Evolutionary conservation across 1,140 invertebrate species (phyloP), one percentile per base, ranked within the genome.

Genomic region (Papilio aristodemus): DNA sequence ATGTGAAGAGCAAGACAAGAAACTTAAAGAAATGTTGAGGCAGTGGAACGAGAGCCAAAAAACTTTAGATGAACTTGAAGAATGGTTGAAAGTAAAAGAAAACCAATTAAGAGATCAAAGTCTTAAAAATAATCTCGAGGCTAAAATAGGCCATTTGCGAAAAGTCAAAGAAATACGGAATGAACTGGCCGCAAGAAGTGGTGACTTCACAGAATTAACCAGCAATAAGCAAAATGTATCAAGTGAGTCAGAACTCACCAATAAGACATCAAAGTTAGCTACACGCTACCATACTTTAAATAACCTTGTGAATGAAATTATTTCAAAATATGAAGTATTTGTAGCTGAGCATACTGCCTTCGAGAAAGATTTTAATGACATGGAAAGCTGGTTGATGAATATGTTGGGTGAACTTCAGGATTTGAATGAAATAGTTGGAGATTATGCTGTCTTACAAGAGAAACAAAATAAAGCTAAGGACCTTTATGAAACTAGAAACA

Each of bases 71-170:
- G 92, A 92, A 71, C 90, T 98, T 1, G 95, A 95, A 76, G 92
- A 93, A 54, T 99, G 97, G 97, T 92, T 97, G 13, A 96, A 97
- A 80, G 93, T 95, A 43, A 96, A 96, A 80, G 97, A 99, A 92
- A 92, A 92, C 57, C 94, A 96, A 83, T 93, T 98, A 0, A 97
- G 97, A 89, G 97, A 99, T 86, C 96, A 97, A 88, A 96, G 96
- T 75, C 92, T 99, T 5, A 97, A 97, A 84, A 97, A 94, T 80
- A 96, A 95, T 6, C 93, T 96, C 17, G 95, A 96, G 70, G 94
- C 96, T 0, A 99, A 99, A 87, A 90, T 94, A 70, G 89, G 91
- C 11, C 96, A 98, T 91, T 92, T 98, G 27, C 93, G 95, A 41
- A 97, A 96, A 82, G 91, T 99, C 0, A 95, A 95, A 75, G 91